Base-by-base conservation (phyloP, 23 tunicate species). In the Ciona savignyi region DNA sequence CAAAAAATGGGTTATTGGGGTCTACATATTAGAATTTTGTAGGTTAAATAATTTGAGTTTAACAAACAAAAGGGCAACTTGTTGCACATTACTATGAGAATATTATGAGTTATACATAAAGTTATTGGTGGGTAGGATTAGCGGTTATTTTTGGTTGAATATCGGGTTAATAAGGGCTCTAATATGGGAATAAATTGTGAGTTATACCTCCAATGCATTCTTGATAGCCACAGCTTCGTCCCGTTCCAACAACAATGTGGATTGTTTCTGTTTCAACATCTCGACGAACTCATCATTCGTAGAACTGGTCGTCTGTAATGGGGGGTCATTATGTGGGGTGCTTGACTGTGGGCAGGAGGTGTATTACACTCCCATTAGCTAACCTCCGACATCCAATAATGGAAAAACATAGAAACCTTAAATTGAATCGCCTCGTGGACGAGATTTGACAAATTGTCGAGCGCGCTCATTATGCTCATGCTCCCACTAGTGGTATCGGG, bases 151-250 rank as follows among this genome's bases (percentile, higher is more conserved):
- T 42, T 9, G 56, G 56, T 42, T 42, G n/a, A n/a, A 42, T 42
- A 42, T 42, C 11, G 56, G 56, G 56, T 42, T 42, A 42, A 15
- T 9, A 15, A 15, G 56, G 56, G 56, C 15, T 42, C 11, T n/a
- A n/a, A n/a, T n/a, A n/a, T n/a, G n/a, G n/a, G n/a, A n/a, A n/a
- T n/a, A n/a, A n/a, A n/a, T n/a, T n/a, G n/a, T n/a, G n/a, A n/a
- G n/a, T n/a, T n/a, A n/a, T 65, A 85, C 91, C 79, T 85, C 81
- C 69, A 85, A 27, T 15, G 28, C 30, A 74, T 85, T 85, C 35
- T 78, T 78, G 2, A 70, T 69, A 66, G 74, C 75, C 30, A 85
- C 84, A 1, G 83, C 91, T 31, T 78, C 79, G 32, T 85, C 91
- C 26, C 84, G 42, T 56, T 85, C 84, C 1, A 30, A 25, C 63